Conservation (phyloP, 2,888 invertebrate species). For the Callyntrura guangdongensis region DNA sequence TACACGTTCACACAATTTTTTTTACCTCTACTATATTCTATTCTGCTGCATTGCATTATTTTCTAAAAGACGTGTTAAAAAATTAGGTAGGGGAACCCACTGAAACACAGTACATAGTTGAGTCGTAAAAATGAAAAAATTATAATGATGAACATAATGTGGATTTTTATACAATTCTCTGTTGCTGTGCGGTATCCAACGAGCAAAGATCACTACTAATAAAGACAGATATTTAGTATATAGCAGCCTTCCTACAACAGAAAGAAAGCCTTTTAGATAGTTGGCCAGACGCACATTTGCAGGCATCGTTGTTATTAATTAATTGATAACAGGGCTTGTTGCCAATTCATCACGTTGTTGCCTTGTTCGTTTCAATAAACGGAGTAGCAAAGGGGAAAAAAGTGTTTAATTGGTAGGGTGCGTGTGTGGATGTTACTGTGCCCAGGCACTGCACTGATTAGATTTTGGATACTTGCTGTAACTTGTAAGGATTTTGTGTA, state of each 20-base stretch:
- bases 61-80: neutral
- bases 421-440: neutral
- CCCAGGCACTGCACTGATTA: neutral
- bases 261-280: neutral
- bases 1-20: neutral
- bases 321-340: neutral
- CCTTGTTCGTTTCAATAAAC: neutral
- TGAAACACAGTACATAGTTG: neutral
- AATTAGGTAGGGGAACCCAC: neutral
- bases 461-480: neutral
- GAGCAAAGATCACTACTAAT: neutral
- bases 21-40: neutral
- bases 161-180: neutral
- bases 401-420: neutral
- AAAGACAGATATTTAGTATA: neutral
- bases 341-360: constrained; percentile 46
- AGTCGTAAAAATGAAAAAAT: neutral
- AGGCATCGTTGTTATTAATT: neutral
- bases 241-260: constrained; percentile 21
- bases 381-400: neutral
- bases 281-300: neutral
- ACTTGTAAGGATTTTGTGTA: neutral
- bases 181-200: neutral
- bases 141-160: too few species aligned
- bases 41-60: neutral